Percentiles rank a stretch among this genome's conserved stretches.
These are phyloP conservation scores for Athalia rosae DNA, from an alignment of 2,888 invertebrate species.

Conservation along the genomic window DNA sequence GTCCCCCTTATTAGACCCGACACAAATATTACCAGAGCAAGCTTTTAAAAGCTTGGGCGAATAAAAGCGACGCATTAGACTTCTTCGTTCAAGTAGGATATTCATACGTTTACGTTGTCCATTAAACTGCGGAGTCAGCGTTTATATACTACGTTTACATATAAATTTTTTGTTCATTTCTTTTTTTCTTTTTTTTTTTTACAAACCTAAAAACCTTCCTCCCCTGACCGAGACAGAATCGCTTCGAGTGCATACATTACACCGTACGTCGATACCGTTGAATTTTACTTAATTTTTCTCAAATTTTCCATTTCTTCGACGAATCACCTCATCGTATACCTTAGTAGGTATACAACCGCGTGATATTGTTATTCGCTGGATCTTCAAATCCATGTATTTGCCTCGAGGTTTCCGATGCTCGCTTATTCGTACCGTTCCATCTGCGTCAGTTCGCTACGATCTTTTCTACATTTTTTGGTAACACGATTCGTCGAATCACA, in stretches of 20 bases:
- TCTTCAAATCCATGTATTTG: slow-evolving; percentile 19
- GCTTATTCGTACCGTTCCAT: slow-evolving; percentile 27
- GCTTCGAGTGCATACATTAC: neutral
- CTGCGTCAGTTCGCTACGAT: slow-evolving; percentile 33
- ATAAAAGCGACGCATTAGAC: neutral
- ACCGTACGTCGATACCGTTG: neutral
- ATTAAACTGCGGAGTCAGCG: slow-evolving; percentile 3
- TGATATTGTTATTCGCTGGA: no score
- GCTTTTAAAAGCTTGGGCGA: slow-evolving; percentile 6
- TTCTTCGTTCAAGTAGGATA: slow-evolving; percentile 15
- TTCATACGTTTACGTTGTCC: slow-evolving; percentile 27
- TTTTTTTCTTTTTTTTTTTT: neutral
- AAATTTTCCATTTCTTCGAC: neutral
- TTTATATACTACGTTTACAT: neutral
- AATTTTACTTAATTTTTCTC: neutral
- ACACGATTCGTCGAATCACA: slow-evolving; percentile 34
- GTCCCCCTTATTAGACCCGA: no score
- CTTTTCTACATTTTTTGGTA: slow-evolving; percentile 34
- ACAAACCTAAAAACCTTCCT: no score
- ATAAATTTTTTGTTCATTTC: neutral
- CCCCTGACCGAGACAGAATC: no score
- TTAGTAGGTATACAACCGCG: no score
- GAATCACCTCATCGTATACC: neutral
- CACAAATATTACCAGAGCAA: neutral
- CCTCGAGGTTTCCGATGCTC: neutral